Base-by-base conservation (phyloP, 2,888 invertebrate species). In the Rhingia campestris region DNA sequence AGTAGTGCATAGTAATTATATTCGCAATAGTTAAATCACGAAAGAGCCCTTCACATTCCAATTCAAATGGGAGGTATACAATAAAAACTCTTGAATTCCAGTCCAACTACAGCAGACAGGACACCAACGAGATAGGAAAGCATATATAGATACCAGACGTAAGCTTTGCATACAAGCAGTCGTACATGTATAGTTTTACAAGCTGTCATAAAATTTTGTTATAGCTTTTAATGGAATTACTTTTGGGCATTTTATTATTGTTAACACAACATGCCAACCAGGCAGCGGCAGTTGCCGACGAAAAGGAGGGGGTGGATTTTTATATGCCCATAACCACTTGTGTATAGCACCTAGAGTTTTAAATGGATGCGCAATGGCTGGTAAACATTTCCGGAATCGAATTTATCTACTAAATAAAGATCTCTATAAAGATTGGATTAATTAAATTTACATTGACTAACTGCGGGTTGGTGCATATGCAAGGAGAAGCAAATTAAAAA, bases 181-280 rank as follows among this genome's bases (percentile, higher is more conserved):
- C n/a, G 12, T 58, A 33, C 49, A 30, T 59, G 54, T 53, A 51
- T 69, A 70, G 81, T 69, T 81, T 85, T 81, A 85, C 85, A 81
- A 76, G 75, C 85, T 76, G 75, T 67, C 85, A 85, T 85, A 85
- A 85, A 85, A 85, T 81, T 76, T 72, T 75, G 85, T 85, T 75
- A 85, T 85, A 56, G 85, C 85, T 85, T 81, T 85, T 85, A 85
- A 85, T 61, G 85, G 85, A 85, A 85, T 85, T 85, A 85, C 85
- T 72, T 85, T 85, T 81, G 80, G 74, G 70, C 74, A 72, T 84
- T 84, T 84, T 84, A 84, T 84, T 84, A 75, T 59, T 70, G 77
- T 63, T 79, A 82, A 73, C 79, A 66, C 67, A 79, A 77, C 56
- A 73, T 58, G 74, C 73, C 70, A 61, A 47, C 49, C 10, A 47